phyloP scores from a whole-genome alignment of 2,113 vertebrate species.

The Dinomys branickii region DNA sequence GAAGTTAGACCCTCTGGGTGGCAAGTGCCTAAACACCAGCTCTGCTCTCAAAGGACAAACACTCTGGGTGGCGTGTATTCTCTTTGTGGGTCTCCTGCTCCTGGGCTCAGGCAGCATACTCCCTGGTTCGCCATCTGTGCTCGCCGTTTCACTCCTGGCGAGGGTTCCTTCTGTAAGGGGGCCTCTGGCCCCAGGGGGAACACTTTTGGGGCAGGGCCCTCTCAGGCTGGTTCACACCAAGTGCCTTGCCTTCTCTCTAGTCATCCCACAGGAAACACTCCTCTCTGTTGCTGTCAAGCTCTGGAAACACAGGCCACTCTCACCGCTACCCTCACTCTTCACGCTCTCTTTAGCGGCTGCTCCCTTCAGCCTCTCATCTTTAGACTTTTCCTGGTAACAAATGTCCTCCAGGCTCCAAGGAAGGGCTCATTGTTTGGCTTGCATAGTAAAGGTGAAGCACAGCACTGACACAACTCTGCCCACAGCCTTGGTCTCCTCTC shows the following conservation, averaged over 20 bases:
- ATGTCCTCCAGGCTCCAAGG: not conserved
- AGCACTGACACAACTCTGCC: not conserved
- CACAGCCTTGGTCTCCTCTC: not conserved
- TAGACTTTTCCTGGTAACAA: not conserved
- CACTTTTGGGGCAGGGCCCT: not conserved
- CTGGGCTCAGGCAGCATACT: not conserved
- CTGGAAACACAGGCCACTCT: not conserved
- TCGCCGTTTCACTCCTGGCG: not conserved
- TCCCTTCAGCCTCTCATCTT: not conserved
- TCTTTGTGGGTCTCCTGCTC: not conserved
- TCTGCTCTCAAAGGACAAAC: not conserved
- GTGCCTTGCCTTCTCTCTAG: not conserved
- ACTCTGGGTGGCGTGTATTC: not conserved
- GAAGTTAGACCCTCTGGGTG: not conserved
- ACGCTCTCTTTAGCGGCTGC: not conserved
- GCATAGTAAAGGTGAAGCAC: not conserved
- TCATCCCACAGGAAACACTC: not conserved
- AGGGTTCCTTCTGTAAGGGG: not conserved
- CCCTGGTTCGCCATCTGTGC: not conserved
- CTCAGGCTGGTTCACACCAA: not conserved
- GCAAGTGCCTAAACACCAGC: not conserved
- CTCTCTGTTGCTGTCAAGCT: not conserved
- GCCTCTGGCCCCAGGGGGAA: not conserved
- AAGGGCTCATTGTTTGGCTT: not conserved
- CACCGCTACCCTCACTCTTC: rapidly evolving